A percentile compares a stretch with the other conserved stretches of the same genome.
Evolutionary conservation across 2,888 invertebrate species (phyloP).

Genomic region (Cheilosia impressa): DNA sequence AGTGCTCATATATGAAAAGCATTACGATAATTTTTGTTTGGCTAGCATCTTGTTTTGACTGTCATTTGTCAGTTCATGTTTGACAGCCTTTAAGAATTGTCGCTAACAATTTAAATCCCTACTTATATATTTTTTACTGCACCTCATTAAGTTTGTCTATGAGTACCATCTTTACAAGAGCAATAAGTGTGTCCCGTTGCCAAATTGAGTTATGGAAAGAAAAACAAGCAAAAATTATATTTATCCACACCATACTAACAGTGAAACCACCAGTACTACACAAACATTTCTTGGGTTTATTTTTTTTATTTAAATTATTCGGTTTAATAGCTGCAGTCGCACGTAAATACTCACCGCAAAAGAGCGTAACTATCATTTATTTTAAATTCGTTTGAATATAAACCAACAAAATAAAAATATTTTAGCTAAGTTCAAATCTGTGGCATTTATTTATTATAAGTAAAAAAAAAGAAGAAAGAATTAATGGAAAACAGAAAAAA

Average conservation of each 20-base stretch:
- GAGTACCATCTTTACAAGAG: constrained; percentile 34
- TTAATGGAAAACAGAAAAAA: not conserved
- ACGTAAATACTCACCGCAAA: constrained; percentile 67
- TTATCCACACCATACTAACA: constrained; percentile 54
- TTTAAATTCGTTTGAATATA: constrained; percentile 18
- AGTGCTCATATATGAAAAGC: too few relatives aligned
- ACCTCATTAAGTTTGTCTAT: not conserved
- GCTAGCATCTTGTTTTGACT: too few relatives aligned
- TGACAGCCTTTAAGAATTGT: too few relatives aligned
- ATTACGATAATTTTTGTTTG: too few relatives aligned
- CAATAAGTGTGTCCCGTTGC: not conserved
- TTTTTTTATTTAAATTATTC: not conserved
- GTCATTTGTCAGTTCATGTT: too few relatives aligned
- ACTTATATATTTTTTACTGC: too few relatives aligned
- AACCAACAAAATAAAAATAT: constrained; percentile 54
- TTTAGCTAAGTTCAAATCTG: constrained; percentile 46
- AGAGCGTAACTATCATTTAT: constrained; percentile 49
- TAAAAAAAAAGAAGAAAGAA: not conserved
- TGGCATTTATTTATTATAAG: not conserved
- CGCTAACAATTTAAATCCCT: too few relatives aligned
- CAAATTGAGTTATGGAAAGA: not conserved
- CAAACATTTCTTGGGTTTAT: constrained; percentile 42
- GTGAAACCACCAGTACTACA: constrained; percentile 61
- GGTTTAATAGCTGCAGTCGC: constrained; percentile 40
- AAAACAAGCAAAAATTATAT: constrained; percentile 18